Conservation (phyloP, 1,140 invertebrate species). For the Brachionus asplanchnoidis region DNA sequence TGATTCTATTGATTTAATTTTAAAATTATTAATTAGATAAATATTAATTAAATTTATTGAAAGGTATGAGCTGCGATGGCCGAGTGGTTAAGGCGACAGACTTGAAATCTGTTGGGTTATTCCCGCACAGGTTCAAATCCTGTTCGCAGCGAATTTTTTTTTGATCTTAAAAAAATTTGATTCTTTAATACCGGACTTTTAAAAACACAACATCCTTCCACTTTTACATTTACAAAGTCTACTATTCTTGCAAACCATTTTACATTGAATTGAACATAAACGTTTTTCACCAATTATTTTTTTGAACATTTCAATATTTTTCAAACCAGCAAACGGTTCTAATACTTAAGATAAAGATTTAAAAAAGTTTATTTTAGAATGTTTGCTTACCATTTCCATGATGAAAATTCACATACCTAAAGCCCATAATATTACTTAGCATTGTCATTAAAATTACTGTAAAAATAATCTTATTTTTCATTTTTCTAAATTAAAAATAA, state of each 20-base stretch:
- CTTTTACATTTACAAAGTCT: neutral
- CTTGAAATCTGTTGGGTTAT: no score
- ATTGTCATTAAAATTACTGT: neutral
- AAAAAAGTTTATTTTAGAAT: neutral
- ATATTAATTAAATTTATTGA: no score
- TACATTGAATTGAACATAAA: neutral
- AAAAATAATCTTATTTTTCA: neutral
- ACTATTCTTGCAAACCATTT: neutral
- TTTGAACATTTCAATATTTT: neutral
- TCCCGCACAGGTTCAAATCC: no score
- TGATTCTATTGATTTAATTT: no score
- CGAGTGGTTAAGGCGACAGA: neutral
- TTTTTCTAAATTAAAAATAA: neutral
- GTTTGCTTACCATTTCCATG: neutral
- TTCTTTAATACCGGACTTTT: neutral
- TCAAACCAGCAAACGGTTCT: neutral
- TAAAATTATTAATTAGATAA: no score
- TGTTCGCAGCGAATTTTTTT: slow-evolving; percentile 12
- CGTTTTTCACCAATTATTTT: neutral
- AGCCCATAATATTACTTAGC: neutral
- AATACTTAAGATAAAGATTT: neutral
- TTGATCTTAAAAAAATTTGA: neutral
- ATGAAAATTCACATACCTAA: neutral
- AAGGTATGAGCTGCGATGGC: no score
- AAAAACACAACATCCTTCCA: slow-evolving; percentile 1